Conservation (phyloP, 2,113 vertebrate species). For the Noctilio leporinus region DNA sequence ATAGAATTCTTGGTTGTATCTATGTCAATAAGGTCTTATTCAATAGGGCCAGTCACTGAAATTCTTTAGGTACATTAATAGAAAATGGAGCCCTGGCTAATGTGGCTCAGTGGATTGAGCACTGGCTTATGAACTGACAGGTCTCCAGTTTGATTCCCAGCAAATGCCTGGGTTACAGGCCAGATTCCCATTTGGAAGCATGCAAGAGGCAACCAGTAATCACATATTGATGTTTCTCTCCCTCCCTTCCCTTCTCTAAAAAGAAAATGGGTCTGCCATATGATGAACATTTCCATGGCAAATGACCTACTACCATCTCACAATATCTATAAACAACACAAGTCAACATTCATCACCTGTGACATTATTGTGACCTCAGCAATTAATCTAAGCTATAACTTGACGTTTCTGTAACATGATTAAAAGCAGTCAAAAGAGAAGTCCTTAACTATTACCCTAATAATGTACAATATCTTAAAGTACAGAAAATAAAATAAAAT, state of each 20-base stretch:
- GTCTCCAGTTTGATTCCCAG: too few species aligned
- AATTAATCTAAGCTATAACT: not conserved
- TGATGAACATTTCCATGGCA: not conserved
- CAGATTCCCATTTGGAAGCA: too few species aligned
- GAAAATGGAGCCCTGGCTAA: not conserved
- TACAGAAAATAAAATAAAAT: constrained; percentile 12
- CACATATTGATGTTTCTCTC: too few species aligned
- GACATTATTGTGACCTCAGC: not conserved
- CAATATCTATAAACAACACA: not conserved
- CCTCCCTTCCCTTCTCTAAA: not conserved
- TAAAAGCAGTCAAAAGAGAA: not conserved
- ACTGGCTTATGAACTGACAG: too few species aligned
- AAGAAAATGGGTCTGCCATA: not conserved
- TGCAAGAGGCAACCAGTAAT: too few species aligned
- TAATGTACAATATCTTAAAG: not conserved
- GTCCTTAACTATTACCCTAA: not conserved
- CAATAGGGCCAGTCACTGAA: not conserved
- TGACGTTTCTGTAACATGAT: not conserved
- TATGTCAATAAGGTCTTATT: not conserved
- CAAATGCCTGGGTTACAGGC: too few species aligned
- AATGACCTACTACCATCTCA: not conserved
- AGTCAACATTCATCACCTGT: not conserved
- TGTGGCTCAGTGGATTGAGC: not conserved
- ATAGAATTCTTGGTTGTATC: too few species aligned
- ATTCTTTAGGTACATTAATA: not conserved